phyloP scores from a whole-genome alignment of 2,888 invertebrate genomes.

The Trissoscelio sp. region DNA sequence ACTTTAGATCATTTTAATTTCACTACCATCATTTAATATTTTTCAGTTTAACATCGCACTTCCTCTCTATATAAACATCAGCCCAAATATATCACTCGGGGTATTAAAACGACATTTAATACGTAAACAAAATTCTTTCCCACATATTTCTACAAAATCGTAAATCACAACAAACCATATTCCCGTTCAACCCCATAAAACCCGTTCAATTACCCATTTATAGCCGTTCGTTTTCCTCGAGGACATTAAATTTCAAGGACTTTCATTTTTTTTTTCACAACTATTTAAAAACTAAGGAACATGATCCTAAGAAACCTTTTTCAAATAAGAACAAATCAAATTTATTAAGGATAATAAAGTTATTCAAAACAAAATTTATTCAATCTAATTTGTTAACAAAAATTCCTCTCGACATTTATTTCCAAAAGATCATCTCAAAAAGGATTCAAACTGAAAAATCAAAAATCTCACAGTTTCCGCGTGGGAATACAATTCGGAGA shows the following conservation, averaged over 20 bases:
- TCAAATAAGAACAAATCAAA: background rate
- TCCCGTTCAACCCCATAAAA: constrained; percentile 49
- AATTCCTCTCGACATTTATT: too few species aligned
- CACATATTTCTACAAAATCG: constrained; percentile 61
- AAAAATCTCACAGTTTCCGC: constrained; percentile 9
- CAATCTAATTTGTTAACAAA: too few species aligned
- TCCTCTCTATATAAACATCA: constrained; percentile 36
- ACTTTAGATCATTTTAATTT: too few species aligned
- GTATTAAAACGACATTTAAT: constrained; percentile 57
- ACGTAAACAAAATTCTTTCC: constrained; percentile 51
- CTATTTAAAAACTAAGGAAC: constrained; percentile 9
- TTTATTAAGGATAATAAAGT: too few species aligned
- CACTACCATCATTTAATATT: too few species aligned
- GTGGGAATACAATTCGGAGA: constrained; percentile 48
- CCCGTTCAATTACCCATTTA: constrained; percentile 57
- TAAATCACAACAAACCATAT: constrained; percentile 58
- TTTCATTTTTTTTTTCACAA: constrained; percentile 35
- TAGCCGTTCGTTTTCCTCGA: constrained; percentile 30
- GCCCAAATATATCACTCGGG: constrained; percentile 48
- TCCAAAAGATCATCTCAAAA: too few species aligned
- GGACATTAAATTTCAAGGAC: constrained; percentile 45
- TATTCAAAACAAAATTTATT: too few species aligned
- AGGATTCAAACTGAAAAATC: too few species aligned
- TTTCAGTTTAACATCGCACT: background rate
- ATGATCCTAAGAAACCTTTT: constrained; percentile 2